Conservation (phyloP, 2,797 vertebrate species). For the Malurus splendens region DNA sequence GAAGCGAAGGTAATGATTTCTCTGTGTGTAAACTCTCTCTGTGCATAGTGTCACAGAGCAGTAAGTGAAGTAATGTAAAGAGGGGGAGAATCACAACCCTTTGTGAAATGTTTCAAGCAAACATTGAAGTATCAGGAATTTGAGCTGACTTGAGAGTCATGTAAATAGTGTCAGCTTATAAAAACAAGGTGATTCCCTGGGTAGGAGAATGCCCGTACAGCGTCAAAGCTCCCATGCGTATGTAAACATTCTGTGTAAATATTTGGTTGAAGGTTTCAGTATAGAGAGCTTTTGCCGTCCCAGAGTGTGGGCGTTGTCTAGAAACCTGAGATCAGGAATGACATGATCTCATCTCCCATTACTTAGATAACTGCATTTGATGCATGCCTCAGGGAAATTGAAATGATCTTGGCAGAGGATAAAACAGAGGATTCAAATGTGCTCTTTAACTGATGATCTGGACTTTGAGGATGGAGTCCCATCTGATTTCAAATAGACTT, state of each 20-base stretch:
- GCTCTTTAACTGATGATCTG: conserved; percentile 56
- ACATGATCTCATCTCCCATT: conserved; percentile 57
- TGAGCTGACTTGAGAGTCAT: conserved; percentile 56
- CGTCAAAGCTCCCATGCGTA: conserved; percentile 39
- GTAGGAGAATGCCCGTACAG: conserved; percentile 6
- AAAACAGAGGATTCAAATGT: conserved; percentile 57
- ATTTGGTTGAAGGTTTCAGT: conserved; percentile 54
- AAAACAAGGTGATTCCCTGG: conserved; percentile 62
- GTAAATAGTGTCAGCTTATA: conserved; percentile 62
- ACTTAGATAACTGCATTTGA: conserved; percentile 61
- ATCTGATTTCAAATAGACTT: conserved; percentile 62
- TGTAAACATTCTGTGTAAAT: conserved; percentile 58
- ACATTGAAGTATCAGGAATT: conserved; percentile 53
- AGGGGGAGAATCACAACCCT: conserved; percentile 17
- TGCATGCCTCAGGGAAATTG: conserved; percentile 50
- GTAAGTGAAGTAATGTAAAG: conserved; percentile 18
- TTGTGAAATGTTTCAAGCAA: conserved; percentile 50
- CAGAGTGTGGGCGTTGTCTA: conserved; percentile 51
- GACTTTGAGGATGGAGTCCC: conserved; percentile 56
- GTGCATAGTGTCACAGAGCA: neutral
- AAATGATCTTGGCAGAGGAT: conserved; percentile 57
- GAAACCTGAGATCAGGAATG: conserved; percentile 61
- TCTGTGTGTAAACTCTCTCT: conserved; percentile 7
- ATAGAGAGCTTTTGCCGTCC: conserved; percentile 36
- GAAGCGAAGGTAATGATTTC: conserved; percentile 4